Conservation (phyloP, 53 echinoderm and acorn worm species). For the Crossaster papposus region DNA sequence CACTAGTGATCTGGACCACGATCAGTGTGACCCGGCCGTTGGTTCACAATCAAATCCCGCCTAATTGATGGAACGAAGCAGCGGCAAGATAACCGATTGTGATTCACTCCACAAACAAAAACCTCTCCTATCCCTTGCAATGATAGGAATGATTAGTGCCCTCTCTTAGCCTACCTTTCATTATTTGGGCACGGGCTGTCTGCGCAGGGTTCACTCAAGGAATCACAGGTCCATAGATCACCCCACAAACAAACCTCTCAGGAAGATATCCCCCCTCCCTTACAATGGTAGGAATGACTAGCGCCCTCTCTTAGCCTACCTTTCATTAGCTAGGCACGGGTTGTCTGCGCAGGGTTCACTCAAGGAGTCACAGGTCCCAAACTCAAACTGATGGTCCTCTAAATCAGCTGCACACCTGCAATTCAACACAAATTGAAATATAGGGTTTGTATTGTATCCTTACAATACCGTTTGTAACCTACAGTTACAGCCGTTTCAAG, state of each 20-base stretch:
- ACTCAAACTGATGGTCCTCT: slow-evolving; percentile 70
- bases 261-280: neutral
- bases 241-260: neutral
- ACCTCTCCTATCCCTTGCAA: neutral
- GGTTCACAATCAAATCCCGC: too few relatives aligned
- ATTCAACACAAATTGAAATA: slow-evolving; percentile 13
- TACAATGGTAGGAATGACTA: neutral
- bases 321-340: slow-evolving; percentile 60
- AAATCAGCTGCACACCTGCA: slow-evolving; percentile 76
- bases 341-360: slow-evolving; percentile 64
- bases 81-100: neutral
- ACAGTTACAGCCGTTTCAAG: too few relatives aligned
- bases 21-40: too few relatives aligned
- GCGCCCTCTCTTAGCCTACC: slow-evolving; percentile 42
- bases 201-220: slow-evolving; percentile 63
- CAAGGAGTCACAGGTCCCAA: slow-evolving; percentile 68
- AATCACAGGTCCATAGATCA: slow-evolving; percentile 30
- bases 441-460: too few relatives aligned
- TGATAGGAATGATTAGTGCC: neutral
- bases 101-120: neutral
- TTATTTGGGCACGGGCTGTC: slow-evolving; percentile 61
- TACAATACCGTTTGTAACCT: too few relatives aligned
- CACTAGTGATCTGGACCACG: too few relatives aligned
- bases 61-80: too few relatives aligned
- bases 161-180: slow-evolving; percentile 46